Conservation (phyloP, 2,113 vertebrate species). For the Pluvianellus socialis region DNA sequence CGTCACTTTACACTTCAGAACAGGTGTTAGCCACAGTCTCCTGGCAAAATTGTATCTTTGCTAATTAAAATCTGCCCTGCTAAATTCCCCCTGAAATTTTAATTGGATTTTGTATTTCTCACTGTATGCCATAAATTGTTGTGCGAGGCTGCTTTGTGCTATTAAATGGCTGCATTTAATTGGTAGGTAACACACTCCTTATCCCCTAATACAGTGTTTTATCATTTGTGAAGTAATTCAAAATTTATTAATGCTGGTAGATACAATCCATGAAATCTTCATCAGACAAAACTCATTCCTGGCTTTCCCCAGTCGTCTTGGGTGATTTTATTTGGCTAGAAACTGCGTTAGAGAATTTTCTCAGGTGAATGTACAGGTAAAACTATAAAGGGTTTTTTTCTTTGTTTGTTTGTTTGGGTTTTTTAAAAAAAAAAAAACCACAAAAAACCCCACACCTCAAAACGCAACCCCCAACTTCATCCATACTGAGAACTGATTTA, state of each 20-base stretch:
- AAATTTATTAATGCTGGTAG: not conserved
- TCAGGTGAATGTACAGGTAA: not conserved
- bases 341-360: not conserved
- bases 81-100: slow-evolving; percentile 34
- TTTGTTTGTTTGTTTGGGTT: too few relatives aligned
- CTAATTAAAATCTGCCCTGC: slow-evolving; percentile 44
- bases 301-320: not conserved
- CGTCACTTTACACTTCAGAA: not conserved
- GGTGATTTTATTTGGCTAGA: not conserved
- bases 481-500: not conserved
- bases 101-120: slow-evolving; percentile 24
- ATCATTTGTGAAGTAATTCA: not conserved
- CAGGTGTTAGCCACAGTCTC: slow-evolving; percentile 39
- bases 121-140: not conserved
- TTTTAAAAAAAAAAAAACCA: not conserved
- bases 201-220: not conserved
- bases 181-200: not conserved
- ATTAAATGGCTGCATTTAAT: not conserved
- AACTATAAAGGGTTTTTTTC: not conserved
- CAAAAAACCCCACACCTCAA: too few relatives aligned
- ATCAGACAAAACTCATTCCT: not conserved
- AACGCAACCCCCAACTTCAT: not conserved
- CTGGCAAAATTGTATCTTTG: slow-evolving; percentile 30
- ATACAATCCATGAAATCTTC: not conserved
- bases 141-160: not conserved